phyloP scores from a whole-genome alignment of 2,113 vertebrate species.

The Colistium nudipinnis region DNA sequence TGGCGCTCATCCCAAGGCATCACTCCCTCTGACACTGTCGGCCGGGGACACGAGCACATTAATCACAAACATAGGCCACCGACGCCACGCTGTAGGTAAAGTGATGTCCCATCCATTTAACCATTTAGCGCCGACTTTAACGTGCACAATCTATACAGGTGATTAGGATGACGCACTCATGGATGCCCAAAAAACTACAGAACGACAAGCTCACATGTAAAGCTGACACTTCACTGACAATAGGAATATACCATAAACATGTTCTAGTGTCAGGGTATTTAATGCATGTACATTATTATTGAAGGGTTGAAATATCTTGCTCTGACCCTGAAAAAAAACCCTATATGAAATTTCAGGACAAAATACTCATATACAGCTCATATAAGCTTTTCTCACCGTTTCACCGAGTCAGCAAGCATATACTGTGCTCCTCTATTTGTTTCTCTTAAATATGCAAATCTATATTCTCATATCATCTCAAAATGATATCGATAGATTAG shows the following conservation, averaged over 20 bases:
- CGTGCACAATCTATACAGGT: conserved; percentile 36
- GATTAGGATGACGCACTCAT: conserved; percentile 15
- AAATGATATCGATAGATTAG: no score
- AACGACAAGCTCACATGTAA: conserved; percentile 11
- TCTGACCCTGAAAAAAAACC: no score
- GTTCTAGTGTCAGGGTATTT: not conserved
- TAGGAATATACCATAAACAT: not conserved
- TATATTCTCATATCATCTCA: no score
- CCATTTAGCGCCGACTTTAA: conserved; percentile 60
- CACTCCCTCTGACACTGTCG: conserved; percentile 83
- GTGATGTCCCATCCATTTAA: conserved; percentile 68
- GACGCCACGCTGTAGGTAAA: conserved; percentile 65
- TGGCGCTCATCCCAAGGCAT: conserved; percentile 77
- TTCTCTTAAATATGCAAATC: no score
- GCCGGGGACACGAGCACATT: conserved; percentile 80
- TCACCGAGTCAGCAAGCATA: no score
- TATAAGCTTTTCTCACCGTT: no score
- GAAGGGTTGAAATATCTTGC: conserved; percentile 30
- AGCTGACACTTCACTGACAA: not conserved
- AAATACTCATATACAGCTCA: no score
- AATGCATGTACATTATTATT: conserved; percentile 2
- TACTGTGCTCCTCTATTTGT: no score
- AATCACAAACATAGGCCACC: conserved; percentile 80
- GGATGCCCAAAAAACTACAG: conserved; percentile 5
- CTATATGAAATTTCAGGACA: no score